A percentile compares a stretch with the other conserved stretches of the same genome.
Conservation (phyloP, 2,888 invertebrate species). For the Eustalomyia histrio region DNA sequence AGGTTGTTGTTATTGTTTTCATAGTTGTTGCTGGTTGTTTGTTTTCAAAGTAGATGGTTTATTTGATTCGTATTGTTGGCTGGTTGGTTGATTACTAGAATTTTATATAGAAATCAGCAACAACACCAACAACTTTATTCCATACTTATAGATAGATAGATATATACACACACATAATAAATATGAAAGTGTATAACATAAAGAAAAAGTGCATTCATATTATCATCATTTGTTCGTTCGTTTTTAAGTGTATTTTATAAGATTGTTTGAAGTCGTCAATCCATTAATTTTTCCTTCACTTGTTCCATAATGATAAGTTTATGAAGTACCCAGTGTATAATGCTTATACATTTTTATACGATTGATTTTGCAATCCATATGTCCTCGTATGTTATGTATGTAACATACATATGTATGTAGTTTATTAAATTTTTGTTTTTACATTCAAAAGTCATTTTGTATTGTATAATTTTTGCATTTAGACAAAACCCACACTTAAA, state of each 20-base stretch:
- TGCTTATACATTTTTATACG: background rate
- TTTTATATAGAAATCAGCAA: background rate
- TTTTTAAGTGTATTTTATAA: constrained; percentile 12
- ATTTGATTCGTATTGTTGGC: constrained; percentile 16
- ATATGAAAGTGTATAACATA: too few species aligned
- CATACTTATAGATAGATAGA: background rate
- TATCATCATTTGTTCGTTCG: background rate
- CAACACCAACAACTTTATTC: too few species aligned
- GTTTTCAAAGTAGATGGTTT: constrained; percentile 20
- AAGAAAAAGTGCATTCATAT: background rate
- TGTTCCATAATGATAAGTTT: background rate
- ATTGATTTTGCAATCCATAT: background rate
- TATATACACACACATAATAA: background rate
- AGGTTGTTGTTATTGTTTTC: constrained; percentile 47
- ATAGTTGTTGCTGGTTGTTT: constrained; percentile 33
- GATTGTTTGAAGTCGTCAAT: constrained; percentile 23
- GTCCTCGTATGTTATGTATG: too few species aligned
- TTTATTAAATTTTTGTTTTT: background rate
- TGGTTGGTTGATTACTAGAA: constrained; percentile 15
- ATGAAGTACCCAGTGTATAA: background rate
- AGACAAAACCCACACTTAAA: background rate
- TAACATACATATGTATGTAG: too few species aligned
- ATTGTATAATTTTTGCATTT: background rate
- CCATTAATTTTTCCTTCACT: background rate
- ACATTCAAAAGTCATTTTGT: background rate